Evolutionary conservation across 64 coral and sea anemone genomes (phyloP).

Genomic region (Cladopsammia gracilis): DNA sequence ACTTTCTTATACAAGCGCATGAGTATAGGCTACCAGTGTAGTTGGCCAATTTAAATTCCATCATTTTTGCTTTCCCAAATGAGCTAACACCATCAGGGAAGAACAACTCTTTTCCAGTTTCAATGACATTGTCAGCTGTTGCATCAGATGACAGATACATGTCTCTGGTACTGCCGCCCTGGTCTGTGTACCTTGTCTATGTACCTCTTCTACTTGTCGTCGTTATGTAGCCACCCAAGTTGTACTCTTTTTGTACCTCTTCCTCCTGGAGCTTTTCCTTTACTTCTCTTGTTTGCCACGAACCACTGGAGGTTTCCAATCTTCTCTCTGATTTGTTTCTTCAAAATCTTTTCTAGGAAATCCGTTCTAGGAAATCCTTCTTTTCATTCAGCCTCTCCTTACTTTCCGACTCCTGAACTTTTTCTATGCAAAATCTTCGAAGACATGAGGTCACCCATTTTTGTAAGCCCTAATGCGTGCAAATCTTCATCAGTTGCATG

Average conservation of each 20-base stretch:
- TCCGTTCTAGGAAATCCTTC: conserved; percentile 25
- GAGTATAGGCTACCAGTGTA: too few species aligned
- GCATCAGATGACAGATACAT: conserved; percentile 29
- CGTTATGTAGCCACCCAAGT: conserved; percentile 60
- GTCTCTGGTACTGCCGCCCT: conserved; percentile 61
- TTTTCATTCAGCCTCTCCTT: conserved; percentile 17
- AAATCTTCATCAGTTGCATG: conserved; percentile 47
- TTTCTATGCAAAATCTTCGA: conserved; percentile 4
- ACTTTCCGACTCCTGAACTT: not conserved
- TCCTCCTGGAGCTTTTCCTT: conserved; percentile 56
- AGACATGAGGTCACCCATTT: conserved; percentile 35
- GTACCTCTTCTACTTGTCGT: conserved; percentile 45
- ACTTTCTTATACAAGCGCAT: too few species aligned
- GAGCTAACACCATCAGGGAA: conserved; percentile 54
- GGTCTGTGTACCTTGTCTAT: conserved; percentile 34
- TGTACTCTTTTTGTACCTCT: conserved; percentile 67
- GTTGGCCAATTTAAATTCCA: conserved; percentile 71
- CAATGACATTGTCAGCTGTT: conserved; percentile 59
- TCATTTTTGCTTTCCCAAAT: conserved; percentile 34
- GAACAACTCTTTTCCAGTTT: conserved; percentile 74
- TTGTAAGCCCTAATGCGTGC: conserved; percentile 12
- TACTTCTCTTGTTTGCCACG: conserved; percentile 65
- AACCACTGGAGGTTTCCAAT: conserved; percentile 55
- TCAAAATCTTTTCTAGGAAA: conserved; percentile 29
- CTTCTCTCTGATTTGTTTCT: conserved; percentile 47